Base-by-base conservation (phyloP, 2,113 vertebrate species). In the Lanius collurio region DNA sequence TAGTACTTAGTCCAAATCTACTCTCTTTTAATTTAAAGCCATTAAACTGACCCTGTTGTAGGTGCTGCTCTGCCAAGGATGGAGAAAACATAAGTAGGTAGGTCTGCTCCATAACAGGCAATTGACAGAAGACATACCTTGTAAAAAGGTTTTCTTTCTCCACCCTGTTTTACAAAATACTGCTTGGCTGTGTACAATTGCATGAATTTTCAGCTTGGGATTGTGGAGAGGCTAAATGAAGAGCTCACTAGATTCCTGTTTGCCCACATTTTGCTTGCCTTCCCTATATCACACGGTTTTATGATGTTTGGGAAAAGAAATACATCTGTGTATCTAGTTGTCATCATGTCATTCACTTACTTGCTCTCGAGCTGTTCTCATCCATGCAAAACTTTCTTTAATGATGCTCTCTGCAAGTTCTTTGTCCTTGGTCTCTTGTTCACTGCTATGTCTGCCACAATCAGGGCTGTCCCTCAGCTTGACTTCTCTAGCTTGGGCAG, bases 381-480 rank as follows among this genome's bases (percentile, higher is more conserved):
- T 68, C 47, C n/a, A 15, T 35, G 28, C 9, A 52, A 65, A 64
- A 50, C 11, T 46, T 83, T 39, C 7, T 87, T 59, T 30, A 60
- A 49, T 4, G 8, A 35, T 69, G 10, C 7, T 65, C 15, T 39
- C 42, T 77, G 42, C 10, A 68, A 20, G 23, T 75, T 67, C 52
- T 63, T 41, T 78, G 27, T 50, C 18, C 19, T 12, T 28, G n/a
- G 49, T 67, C 9, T 68, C 71, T 75, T 50, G 33, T 30, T 76
- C 18, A 18, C 3, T 9, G 2, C 23, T 70, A 1, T 1, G 3
- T 13, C 27, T 83, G 10, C 24, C 60, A 22, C 1, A 55, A 35
- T 35, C 26, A 37, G 33, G 39, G 7, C 53, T 2, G 5, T 50
- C 15, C 42, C 44, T 49, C 28, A 65, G n/a, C 22, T 22, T 49